Evolutionary conservation across 1,140 invertebrate genomes (phyloP), one percentile per base, ranked within the genome.

Genomic region (Plodia interpunctella): DNA sequence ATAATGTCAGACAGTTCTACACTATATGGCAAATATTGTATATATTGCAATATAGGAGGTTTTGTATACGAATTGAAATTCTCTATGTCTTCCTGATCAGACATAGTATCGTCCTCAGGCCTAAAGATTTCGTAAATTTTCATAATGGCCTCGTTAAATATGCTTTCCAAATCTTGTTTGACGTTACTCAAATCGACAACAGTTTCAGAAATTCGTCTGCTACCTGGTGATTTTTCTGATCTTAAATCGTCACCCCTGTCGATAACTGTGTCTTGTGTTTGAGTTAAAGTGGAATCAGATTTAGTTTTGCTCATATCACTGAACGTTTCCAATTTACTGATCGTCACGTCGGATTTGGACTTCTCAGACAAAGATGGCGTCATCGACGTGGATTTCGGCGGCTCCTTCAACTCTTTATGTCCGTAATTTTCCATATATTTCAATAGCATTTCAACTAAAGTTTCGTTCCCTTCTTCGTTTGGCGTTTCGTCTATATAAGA

Each of bases 401-500:
- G 67, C 6, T 81, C 72, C 38, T 80, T 70, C 21, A 74, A 85
- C 5, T 82, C 80, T 59, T 80, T 84, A 3, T 62, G 75, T 0
- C 73, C 74, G 18, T 87, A 88, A 55, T 78, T 79, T 38, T 91
- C 88, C 86, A 90, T 90, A 19, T 87, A 90, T 69, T 90, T 88
- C 0, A 90, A 50, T 0, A 90, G 62, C 70, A 90, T 83, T 65
- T 90, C 90, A 0, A 90, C 88, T 65, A 90, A 50, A 0, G 80
- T 87, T 32, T 90, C 88, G 44, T 78, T 83, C 2, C 65, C 66
- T 32, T 90, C 85, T 56, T 82, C 80, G 0, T 72, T 82, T 0
- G 90, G 90, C 10, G 86, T 89, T 65, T 91, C 90, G 53, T 91
- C 90, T 5, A 91, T 91, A 51, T 76, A 91, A 0, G 74, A 74